Base-by-base conservation (phyloP, 2,797 vertebrate genomes). In the Echeneis naucrates region DNA sequence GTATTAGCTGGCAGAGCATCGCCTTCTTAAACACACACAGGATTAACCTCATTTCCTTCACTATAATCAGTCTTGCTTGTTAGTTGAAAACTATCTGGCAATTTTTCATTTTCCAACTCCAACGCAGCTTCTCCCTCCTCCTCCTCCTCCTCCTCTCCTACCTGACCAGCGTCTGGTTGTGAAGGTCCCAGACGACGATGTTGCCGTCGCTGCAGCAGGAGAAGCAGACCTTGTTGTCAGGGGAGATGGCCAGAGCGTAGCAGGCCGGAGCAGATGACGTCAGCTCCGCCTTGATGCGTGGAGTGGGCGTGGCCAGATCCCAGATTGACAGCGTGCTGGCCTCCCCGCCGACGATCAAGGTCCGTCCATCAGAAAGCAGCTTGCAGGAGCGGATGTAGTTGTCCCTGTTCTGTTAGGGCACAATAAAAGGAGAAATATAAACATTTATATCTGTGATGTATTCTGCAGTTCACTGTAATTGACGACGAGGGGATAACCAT, bases 181-280 rank as follows among this genome's bases (percentile, higher is more conserved):
- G 92, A 45, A 93, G 89, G 83, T 93, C 92, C 92, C 92, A 93
- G 50, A 93, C 92, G 1, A 92, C 92, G 23, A 93, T 93, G 91
- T 93, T 93, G 21, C 92, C 92, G n/a, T 97, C 96, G 0, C 96
- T 97, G 89, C 96, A 97, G 92, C 96, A 97, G 55, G 96, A 97
- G 90, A 97, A 98, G 93, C 96, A 98, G 58, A 94, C 93, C 79
- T 94, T 94, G 87, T 92, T 92, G 86, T 94, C 93, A 0, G 93
- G 93, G 47, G 92, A 93, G 77, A 94, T 94, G 85, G 93, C 93
- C 68, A 94, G 87, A 14, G 92, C 93, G 68, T 94, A 94, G 89
- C 93, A 94, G 72, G 93, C 93, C 0, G 93, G 93, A 0, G 91
- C 89, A 0, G 90, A 93, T 1, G 92, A 93, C 8, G 92, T 93